Conservation (phyloP, 2,888 invertebrate genomes). For the Chalcosyrphus nemorum region DNA sequence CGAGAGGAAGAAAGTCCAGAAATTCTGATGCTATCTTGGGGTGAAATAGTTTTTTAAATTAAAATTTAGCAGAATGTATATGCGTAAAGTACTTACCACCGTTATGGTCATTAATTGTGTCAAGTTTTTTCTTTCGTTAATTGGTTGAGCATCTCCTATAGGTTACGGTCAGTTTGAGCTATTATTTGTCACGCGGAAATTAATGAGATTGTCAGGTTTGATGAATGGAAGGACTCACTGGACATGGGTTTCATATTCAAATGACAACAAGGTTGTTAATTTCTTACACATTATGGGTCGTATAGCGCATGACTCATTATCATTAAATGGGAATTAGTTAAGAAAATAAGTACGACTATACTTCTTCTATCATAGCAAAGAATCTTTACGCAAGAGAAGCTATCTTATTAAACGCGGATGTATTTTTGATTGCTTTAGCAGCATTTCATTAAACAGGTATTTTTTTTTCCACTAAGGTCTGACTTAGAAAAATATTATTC, state of each 20-base stretch:
- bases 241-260: not conserved
- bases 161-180: constrained; percentile 42
- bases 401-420: no score
- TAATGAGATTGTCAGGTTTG: not conserved
- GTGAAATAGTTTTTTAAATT: constrained; percentile 44
- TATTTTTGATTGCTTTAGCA: no score
- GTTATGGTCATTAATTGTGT: constrained; percentile 57
- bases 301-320: no score
- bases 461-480: no score
- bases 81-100: constrained; percentile 34
- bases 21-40: constrained; percentile 46
- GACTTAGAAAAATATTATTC: no score
- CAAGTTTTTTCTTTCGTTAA: constrained; percentile 32
- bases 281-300: not conserved
- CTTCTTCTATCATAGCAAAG: no score
- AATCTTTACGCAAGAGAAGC: no score
- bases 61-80: constrained; percentile 15
- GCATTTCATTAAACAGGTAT: no score
- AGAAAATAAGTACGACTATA: no score
- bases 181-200: constrained; percentile 35
- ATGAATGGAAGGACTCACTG: not conserved
- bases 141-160: constrained; percentile 24
- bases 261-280: not conserved
- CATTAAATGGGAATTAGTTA: no score
- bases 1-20: not conserved